Evolutionary conservation across 2,113 vertebrate genomes (phyloP).

Genomic region (Dasyprocta punctata): DNA sequence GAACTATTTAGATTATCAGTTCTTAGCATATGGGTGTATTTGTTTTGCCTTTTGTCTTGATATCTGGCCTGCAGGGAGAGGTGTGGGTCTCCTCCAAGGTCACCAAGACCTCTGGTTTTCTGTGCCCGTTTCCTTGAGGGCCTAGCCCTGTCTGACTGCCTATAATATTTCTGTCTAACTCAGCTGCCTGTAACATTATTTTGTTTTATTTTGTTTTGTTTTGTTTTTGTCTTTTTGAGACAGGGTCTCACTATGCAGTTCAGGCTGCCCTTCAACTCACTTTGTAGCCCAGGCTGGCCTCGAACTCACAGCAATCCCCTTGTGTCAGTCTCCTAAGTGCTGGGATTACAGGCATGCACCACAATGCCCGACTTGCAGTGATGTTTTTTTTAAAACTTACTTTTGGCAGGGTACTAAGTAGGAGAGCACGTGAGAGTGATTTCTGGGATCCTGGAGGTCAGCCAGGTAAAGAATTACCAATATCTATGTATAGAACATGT

Average conservation of each 20-base stretch:
- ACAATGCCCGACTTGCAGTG: neutral
- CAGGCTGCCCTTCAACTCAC: neutral
- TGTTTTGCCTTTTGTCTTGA: no score
- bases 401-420: neutral
- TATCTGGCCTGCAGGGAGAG: no score
- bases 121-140: no score
- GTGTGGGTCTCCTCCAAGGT: no score
- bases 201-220: no score
- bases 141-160: no score
- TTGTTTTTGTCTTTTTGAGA: neutral
- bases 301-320: neutral
- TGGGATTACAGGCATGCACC: neutral
- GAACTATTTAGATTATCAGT: no score
- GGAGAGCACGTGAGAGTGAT: neutral
- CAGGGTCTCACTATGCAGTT: neutral
- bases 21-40: no score
- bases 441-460: neutral
- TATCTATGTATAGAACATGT: neutral
- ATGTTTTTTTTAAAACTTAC: neutral
- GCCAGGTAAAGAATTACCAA: neutral
- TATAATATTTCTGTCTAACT: no score
- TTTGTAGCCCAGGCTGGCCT: neutral
- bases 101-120: no score
- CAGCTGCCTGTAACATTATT: no score
- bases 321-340: neutral